Conservation (phyloP, 2,888 invertebrate species). For the Melinaea marsaeus region DNA sequence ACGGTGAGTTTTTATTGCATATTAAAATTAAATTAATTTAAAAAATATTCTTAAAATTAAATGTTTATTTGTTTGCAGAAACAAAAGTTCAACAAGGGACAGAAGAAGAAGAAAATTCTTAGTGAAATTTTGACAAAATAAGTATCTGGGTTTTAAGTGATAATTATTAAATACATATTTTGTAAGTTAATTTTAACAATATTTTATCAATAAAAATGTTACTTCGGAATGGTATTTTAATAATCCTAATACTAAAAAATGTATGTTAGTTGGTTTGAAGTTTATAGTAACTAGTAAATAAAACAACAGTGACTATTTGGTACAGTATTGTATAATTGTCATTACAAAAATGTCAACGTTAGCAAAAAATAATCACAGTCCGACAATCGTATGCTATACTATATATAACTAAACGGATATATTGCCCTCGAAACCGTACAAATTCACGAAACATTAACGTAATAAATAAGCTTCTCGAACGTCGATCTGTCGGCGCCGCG, state of each 20-base stretch:
- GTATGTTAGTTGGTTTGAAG: background rate
- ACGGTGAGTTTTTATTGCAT: constrained; percentile 31
- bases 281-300: constrained; percentile 6
- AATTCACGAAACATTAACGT: background rate
- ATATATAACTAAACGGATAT: background rate
- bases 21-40: background rate
- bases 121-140: constrained; percentile 73
- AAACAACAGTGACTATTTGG: constrained; percentile 50
- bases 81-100: constrained; percentile 68
- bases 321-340: constrained; percentile 74
- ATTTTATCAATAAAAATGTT: constrained; percentile 29
- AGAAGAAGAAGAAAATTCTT: constrained; percentile 73
- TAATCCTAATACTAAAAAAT: background rate
- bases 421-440: too few relatives aligned
- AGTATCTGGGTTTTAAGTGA: constrained; percentile 17
- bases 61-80: constrained; percentile 56
- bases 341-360: constrained; percentile 78
- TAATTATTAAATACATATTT: constrained; percentile 11
- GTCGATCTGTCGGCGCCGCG: too few relatives aligned
- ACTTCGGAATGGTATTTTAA: constrained; percentile 12
- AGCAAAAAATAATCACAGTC: constrained; percentile 77
- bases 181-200: constrained; percentile 21
- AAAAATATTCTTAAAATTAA: background rate
- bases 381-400: constrained; percentile 60
- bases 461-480: constrained; percentile 2